Base-by-base conservation (phyloP, 2,113 vertebrate genomes). In the Notothenia coriiceps region DNA sequence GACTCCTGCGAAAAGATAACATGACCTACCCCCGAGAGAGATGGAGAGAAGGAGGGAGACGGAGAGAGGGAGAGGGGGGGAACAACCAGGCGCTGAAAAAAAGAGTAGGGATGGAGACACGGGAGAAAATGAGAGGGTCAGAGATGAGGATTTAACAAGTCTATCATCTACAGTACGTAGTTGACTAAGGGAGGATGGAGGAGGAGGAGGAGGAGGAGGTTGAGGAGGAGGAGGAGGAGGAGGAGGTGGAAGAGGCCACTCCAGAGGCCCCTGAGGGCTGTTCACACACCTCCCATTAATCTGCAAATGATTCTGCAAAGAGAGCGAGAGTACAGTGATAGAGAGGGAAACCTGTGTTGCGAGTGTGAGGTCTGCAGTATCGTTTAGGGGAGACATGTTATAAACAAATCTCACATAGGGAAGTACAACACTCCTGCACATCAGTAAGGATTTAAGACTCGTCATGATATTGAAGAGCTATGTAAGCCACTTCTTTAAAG, bases 1-100 rank as follows among this genome's bases (percentile, higher is more conserved):
- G 91, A 91, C 87, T 92, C 76, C 88, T 73, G 90, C 15, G 86
- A 90, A 95, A 90, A 88, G 83, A 95, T 93, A 94, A 94, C 90
- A 88, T 83, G 89, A 93, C 93, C 89, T 75, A 81, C 80, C 93
- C 80, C 70, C 15, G 13, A 78, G 78, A 84, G 72, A 81, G 70
- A 73, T 1, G 15, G 71, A 64, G 49, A 60, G 54, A 47, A 62
- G 57, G 49, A 29, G 6, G 7, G 51, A 61, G 29, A 35, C 40
- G 17, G 52, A 52, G 43, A 40, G 66, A 70, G 72, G 52, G 25
- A 66, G 40, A 43, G 22, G 14, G 56, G 68, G 33, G 1, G 14
- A 46, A 51, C 47, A 65, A 57, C 10, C 35, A 60, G 68, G 22
- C 69, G 73, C 50, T 82, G 64, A 69, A 68, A 49, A 52, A 79